Percentiles rank a stretch among this genome's conserved stretches.
phyloP scores from a whole-genome alignment of 2,113 vertebrate genomes.

The Jacana jacana region DNA sequence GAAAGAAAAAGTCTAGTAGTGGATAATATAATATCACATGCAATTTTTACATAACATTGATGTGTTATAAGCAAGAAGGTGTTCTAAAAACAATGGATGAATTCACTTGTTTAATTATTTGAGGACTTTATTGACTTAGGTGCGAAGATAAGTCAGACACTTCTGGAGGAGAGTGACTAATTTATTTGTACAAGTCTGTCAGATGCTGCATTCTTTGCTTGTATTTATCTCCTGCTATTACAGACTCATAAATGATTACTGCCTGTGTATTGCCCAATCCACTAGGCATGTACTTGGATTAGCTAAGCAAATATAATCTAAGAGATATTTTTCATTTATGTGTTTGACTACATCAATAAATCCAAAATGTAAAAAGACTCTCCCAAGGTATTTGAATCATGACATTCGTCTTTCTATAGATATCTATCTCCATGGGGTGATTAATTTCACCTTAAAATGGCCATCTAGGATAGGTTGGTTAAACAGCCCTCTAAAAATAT shows the following conservation, averaged over 20 bases:
- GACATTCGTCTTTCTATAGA: not conserved
- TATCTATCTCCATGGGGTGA: not conserved
- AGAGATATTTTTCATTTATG: not conserved
- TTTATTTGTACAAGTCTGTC: not conserved
- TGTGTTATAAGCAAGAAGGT: not conserved
- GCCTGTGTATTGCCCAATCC: not conserved
- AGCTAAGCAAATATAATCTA: constrained; percentile 1
- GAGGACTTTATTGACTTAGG: not conserved
- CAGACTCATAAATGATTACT: not conserved
- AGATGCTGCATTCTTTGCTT: not conserved
- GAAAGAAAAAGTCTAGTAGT: not conserved
- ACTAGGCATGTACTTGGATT: not conserved
- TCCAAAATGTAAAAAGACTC: not conserved
- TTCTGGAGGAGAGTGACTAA: not conserved
- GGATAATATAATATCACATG: not conserved
- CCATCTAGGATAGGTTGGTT: not conserved
- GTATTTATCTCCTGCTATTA: not conserved
- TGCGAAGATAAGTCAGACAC: not conserved
- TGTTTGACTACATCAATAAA: not conserved
- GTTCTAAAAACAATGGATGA: not conserved
- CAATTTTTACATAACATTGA: not conserved
- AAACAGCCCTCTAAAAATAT: not conserved
- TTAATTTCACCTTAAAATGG: not conserved
- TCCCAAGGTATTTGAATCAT: not conserved
- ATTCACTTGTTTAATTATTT: not conserved